phyloP scores from a whole-genome alignment of 2,888 invertebrate genomes.

The Agrypnus murinus region DNA sequence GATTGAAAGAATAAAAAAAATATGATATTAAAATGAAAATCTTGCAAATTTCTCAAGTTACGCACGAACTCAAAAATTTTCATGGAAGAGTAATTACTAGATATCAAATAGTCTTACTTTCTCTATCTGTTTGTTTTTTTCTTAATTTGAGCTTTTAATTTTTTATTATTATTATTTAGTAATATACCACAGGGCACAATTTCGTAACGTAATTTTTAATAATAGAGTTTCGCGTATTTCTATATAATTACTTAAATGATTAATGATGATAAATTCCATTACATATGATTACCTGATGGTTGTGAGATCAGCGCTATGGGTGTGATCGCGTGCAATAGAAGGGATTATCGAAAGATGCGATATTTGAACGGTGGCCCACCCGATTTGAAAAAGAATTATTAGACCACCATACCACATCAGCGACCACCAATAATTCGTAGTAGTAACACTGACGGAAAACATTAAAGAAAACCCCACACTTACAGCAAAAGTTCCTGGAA shows the following conservation, averaged over 20 bases:
- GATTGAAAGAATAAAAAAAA: neutral
- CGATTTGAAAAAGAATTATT: constrained; percentile 89
- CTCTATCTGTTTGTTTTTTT: constrained; percentile 5
- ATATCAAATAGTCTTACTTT: constrained; percentile 6
- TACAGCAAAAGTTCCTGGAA: constrained; percentile 80
- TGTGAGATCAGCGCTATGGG: constrained; percentile 85
- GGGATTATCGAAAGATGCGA: constrained; percentile 95
- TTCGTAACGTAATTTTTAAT: constrained; percentile 8
- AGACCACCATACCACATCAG: constrained; percentile 75
- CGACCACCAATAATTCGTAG: constrained; percentile 74
- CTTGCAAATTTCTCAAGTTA: constrained; percentile 8
- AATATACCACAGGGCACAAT: neutral
- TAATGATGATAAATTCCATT: constrained; percentile 22
- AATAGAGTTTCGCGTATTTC: neutral
- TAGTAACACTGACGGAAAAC: constrained; percentile 82
- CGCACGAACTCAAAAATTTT: constrained; percentile 10
- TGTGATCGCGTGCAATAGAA: constrained; percentile 80
- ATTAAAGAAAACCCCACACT: constrained; percentile 84
- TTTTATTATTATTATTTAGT: constrained; percentile 1
- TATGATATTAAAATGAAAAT: neutral
- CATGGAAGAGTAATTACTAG: constrained; percentile 10
- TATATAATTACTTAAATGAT: constrained; percentile 19
- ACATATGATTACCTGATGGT: constrained; percentile 79
- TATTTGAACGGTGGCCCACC: constrained; percentile 96
- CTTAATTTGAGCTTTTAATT: constrained; percentile 1